These are phyloP conservation scores for Halocaridina rubra DNA, from an alignment of 2,888 invertebrate species.

Conservation along the genomic window DNA sequence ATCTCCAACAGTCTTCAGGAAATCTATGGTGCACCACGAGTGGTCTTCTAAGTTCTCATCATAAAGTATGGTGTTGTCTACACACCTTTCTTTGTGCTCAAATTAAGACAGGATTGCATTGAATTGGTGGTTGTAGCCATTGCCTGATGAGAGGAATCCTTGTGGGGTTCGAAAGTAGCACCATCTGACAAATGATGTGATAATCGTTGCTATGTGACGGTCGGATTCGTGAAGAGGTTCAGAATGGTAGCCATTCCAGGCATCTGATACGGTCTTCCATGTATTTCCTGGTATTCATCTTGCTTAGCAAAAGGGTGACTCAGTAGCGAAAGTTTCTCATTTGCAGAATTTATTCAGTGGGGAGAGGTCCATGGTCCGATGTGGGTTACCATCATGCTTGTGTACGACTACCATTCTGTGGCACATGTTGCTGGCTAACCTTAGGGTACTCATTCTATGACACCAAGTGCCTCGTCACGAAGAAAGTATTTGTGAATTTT, in stretches of 20 bases:
- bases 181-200: no score
- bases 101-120: not conserved
- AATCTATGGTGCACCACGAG: not conserved
- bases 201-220: not conserved
- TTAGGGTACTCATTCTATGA: not conserved
- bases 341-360: constrained; percentile 5
- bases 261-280: not conserved
- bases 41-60: not conserved
- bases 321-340: not conserved
- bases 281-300: not conserved
- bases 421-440: not conserved
- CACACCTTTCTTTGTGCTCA: no score
- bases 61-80: no score
- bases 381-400: not conserved
- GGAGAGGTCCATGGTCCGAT: not conserved
- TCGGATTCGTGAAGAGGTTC: not conserved
- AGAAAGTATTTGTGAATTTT: not conserved
- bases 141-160: not conserved
- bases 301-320: not conserved
- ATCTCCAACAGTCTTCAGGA: not conserved
- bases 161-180: not conserved
- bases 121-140: not conserved
- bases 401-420: not conserved
- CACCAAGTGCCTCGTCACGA: not conserved
- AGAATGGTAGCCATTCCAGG: no score